Conservation (phyloP, 2,888 invertebrate genomes). For the Euspilapteryx auroguttella region DNA sequence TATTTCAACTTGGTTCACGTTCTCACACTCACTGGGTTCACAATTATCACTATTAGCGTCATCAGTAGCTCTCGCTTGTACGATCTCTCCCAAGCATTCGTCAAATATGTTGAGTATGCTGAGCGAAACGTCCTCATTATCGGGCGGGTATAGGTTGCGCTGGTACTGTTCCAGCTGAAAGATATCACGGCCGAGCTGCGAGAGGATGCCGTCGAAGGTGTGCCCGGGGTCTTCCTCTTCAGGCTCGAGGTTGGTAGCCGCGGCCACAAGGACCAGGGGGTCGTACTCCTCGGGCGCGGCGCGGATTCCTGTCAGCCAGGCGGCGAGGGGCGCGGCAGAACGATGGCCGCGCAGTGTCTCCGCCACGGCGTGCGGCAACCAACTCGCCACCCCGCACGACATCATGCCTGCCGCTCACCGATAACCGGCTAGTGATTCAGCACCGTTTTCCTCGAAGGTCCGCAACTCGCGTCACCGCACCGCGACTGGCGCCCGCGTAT, state of each 20-base stretch:
- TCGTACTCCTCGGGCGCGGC: slow-evolving; percentile 48
- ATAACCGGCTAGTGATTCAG: slow-evolving; percentile 58
- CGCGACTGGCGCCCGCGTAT: slow-evolving; percentile 1
- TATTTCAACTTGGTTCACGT: slow-evolving; percentile 1
- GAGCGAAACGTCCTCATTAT: slow-evolving; percentile 26
- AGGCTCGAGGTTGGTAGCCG: too few species aligned
- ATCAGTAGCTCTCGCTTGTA: too few species aligned
- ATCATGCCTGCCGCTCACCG: slow-evolving; percentile 22
- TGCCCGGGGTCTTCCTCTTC: too few species aligned
- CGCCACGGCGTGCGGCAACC: slow-evolving; percentile 52
- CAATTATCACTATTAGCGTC: too few species aligned
- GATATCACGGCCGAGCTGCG: slow-evolving; percentile 48
- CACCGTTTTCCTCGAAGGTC: slow-evolving; percentile 43
- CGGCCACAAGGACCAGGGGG: slow-evolving; percentile 21
- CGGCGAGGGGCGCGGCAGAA: slow-evolving; percentile 35
- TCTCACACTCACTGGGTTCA: too few species aligned
- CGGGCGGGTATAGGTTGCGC: slow-evolving; percentile 24
- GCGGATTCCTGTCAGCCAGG: slow-evolving; percentile 41
- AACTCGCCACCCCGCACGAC: slow-evolving; percentile 46
- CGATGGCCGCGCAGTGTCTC: slow-evolving; percentile 35
- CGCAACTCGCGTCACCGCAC: slow-evolving; percentile 15
- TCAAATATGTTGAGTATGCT: slow-evolving; percentile 52
- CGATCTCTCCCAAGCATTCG: slow-evolving; percentile 31
- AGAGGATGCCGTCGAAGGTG: slow-evolving; percentile 51
- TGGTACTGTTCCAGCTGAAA: slow-evolving; percentile 49